phyloP scores from a whole-genome alignment of 2,888 invertebrate species.

The Epinotia demarniana region DNA sequence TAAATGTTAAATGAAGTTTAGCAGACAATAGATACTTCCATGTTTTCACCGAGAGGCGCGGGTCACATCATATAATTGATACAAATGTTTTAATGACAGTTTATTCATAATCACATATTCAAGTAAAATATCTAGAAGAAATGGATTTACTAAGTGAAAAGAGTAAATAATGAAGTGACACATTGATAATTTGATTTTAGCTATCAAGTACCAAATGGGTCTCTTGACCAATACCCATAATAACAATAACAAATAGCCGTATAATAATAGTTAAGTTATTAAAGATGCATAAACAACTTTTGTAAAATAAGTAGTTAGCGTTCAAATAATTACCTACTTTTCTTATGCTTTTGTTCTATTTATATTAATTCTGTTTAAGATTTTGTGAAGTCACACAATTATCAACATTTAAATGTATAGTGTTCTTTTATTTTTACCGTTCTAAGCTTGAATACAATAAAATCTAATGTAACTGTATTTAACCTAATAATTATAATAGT shows the following conservation, averaged over 20 bases:
- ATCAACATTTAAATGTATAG: constrained; percentile 28
- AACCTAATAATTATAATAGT: constrained; percentile 47
- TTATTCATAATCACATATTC: background rate
- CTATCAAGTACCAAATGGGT: constrained; percentile 30
- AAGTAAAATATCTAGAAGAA: constrained; percentile 2
- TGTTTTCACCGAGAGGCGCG: background rate
- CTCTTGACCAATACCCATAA: constrained; percentile 29
- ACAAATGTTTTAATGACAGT: background rate
- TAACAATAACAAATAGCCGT: constrained; percentile 56
- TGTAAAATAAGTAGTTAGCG: constrained; percentile 81
- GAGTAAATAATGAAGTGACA: constrained; percentile 2
- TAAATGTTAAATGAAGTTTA: background rate
- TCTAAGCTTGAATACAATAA: constrained; percentile 42
- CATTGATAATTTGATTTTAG: background rate
- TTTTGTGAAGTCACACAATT: constrained; percentile 28
- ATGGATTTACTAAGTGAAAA: background rate
- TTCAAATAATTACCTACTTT: constrained; percentile 65
- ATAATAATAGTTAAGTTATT: constrained; percentile 69
- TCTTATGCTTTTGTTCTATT: constrained; percentile 50
- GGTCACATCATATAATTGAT: background rate
- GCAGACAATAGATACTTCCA: background rate
- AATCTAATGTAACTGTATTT: constrained; percentile 40
- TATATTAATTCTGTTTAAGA: constrained; percentile 35
- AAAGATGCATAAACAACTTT: constrained; percentile 75
- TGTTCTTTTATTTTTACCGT: constrained; percentile 29